Evolutionary conservation across 1,140 invertebrate species (phyloP), one percentile per base, ranked within the genome.

Genomic region (Chironomus tepperi): DNA sequence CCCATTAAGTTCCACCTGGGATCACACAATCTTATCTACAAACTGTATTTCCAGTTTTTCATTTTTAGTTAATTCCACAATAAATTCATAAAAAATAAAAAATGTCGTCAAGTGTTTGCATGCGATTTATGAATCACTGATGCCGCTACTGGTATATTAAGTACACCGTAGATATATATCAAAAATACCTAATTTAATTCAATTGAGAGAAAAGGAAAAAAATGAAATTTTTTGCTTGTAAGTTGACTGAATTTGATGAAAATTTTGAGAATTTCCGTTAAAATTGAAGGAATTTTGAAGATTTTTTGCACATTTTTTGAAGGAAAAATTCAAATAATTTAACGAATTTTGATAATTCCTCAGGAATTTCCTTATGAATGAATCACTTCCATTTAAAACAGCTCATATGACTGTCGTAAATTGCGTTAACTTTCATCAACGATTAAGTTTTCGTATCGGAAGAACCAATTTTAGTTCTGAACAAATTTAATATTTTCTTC

Each of bases 141-240:
- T 57, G 47, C 47, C 47, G 47, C 47, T 57, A 57, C 47, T 57
- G 47, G n/a, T 12, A 12, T 57, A 57, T 57, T 57, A 57, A 57
- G 47, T 57, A 57, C 5, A 57, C 47, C 12, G 47, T 57, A n/a
- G 12, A 12, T n/a, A 57, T n/a, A 57, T n/a, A 57, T 57, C 12
- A 57, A 57, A 57, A n/a, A 57, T 57, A n/a, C n/a, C n/a, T 57
- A 57, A 57, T 57, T 57, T 57, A 57, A 57, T 57, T 57, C 47
- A 57, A 57, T 57, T 57, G 47, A 57, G n/a, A 57, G 47, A n/a
- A n/a, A 15, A 57, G 47, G n/a, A 57, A 57, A 57, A 57, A 34
- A 34, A 2, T 1, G 5, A 34, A 34, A 34, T 34, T 34, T 34
- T 34, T 34, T 34, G 24, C 24, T 34, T 34, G 24, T 34, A 34